phyloP scores from a whole-genome alignment of 2,113 vertebrate species.

The Lepisosteus osseus region DNA sequence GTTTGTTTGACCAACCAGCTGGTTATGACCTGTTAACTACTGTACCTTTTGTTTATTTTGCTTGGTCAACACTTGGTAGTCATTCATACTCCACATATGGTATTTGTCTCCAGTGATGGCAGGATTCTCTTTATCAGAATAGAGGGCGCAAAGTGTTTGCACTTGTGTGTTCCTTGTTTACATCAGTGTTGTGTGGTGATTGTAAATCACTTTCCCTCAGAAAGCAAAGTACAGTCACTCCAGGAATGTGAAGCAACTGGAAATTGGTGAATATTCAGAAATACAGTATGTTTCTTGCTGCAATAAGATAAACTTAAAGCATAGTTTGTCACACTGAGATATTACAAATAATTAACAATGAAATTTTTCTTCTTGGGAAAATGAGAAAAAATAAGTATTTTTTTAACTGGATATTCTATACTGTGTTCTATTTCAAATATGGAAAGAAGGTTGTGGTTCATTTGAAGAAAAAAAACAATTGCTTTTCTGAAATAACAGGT shows the following conservation, averaged over 20 bases:
- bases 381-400: too few species aligned
- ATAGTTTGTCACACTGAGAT: too few species aligned
- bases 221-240: neutral
- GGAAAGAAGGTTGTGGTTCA: too few species aligned
- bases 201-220: neutral
- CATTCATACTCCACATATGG: conserved; percentile 43
- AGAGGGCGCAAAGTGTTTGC: conserved; percentile 46
- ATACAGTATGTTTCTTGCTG: too few species aligned
- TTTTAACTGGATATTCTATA: too few species aligned
- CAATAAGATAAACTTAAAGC: too few species aligned
- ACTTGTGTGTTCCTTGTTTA: conserved; percentile 9
- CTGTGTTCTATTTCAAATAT: too few species aligned
- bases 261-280: too few species aligned
- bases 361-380: too few species aligned
- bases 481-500: too few species aligned
- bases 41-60: conserved; percentile 41
- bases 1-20: neutral
- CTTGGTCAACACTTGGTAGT: conserved; percentile 51
- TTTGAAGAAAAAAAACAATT: too few species aligned
- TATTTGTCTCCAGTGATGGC: conserved; percentile 8
- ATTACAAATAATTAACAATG: too few species aligned
- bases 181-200: neutral
- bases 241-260: neutral
- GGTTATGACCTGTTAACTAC: conserved; percentile 27
- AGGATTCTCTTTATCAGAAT: conserved; percentile 40